Evolutionary conservation across 2,888 invertebrate species (phyloP), one percentile per base, ranked within the genome.

Genomic region (Thereva unica): DNA sequence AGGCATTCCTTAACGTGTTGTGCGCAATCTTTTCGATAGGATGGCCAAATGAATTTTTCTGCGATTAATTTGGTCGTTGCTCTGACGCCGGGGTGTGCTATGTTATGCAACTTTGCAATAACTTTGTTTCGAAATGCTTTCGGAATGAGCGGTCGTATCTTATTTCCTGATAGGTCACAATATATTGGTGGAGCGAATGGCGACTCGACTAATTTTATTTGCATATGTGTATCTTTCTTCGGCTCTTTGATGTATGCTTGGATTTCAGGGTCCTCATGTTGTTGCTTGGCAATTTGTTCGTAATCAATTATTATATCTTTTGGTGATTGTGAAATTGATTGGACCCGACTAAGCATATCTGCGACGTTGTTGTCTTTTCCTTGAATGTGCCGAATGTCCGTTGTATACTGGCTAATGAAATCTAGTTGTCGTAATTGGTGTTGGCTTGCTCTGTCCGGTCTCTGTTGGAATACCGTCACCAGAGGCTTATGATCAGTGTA

Each of bases 401-500:
- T 50, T 5, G 50, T 5, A 23, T 34, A 50, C 9, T 50, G 50
- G 6, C 10, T 12, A 2, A 50, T 50, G 3, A 12, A 23, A 10
- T 50, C 50, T 9, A 50, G 34, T 34, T 10, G 34, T 7, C 50
- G 10, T 1, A 8, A 7, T 50, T 50, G 50, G 1, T 34, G 12
- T 10, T 23, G 50, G 5, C 1, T 7, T 4, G 47, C 65, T 37
- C 47, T 59, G 6, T 12, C 47, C 9, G 35, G 35, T 9, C 47
- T 59, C 37, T 47, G 66, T 7, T 53, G 41, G 12, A 66, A 66
- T 4, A 44, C 57, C 38, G 10, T 57, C 9, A 42, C 34, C 8
- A 66, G 23, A 3, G 57, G 57, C 37, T 53, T 66, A 23, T 66
- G 66, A 35, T 52, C 52, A 3, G 52, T 44, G 50, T 38, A 10